Evolutionary conservation across 2,888 invertebrate species (phyloP).

Genomic region (Pristionchus fissidentatus): DNA sequence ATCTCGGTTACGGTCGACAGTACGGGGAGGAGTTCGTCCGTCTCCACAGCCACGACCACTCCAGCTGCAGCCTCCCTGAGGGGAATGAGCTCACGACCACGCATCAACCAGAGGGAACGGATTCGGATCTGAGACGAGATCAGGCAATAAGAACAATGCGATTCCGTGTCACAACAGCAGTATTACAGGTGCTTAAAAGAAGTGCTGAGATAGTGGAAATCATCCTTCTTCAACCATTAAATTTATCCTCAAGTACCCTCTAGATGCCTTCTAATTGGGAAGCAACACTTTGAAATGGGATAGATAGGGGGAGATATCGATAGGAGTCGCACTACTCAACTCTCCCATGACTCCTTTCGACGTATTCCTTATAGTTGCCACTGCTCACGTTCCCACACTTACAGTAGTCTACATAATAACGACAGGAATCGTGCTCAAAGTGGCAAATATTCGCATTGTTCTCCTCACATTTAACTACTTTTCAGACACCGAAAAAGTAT

Average conservation of each 20-base stretch:
- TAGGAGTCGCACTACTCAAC: too few species aligned
- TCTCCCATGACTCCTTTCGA: conserved; percentile 26
- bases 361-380: background rate
- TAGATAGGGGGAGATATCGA: too few species aligned
- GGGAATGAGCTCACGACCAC: conserved; percentile 34
- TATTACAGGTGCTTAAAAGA: too few species aligned
- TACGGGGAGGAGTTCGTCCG: conserved; percentile 15
- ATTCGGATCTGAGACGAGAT: background rate
- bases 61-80: conserved; percentile 27
- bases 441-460: background rate
- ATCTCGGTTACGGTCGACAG: conserved; percentile 21
- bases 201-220: too few species aligned
- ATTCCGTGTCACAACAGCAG: too few species aligned
- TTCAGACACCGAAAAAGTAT: background rate
- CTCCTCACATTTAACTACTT: background rate
- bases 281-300: too few species aligned
- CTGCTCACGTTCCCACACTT: background rate
- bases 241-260: too few species aligned
- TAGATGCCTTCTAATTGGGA: too few species aligned
- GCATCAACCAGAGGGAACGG: conserved; percentile 33
- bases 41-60: conserved; percentile 40
- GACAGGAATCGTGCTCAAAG: background rate
- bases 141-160: too few species aligned
- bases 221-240: too few species aligned
- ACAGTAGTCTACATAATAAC: background rate